These are phyloP conservation scores for Vollenhovia emeryi DNA, from an alignment of 1,140 invertebrate species.

Conservation along the genomic window DNA sequence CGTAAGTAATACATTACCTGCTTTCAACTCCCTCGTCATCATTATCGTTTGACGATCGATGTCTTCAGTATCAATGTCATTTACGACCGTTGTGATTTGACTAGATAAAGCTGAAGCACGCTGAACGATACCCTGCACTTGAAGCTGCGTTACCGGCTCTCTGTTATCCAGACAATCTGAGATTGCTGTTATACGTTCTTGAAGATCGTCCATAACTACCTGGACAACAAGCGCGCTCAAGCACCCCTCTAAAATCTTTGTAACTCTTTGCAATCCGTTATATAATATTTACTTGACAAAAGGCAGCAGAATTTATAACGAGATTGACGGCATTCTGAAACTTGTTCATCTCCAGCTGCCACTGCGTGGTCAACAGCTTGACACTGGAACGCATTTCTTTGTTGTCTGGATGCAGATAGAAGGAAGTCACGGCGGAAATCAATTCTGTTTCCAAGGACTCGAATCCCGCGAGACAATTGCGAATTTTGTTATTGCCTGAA, in stretches of 20 bases:
- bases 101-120: slow-evolving; percentile 78
- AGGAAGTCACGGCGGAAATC: slow-evolving; percentile 86
- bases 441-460: slow-evolving; percentile 89
- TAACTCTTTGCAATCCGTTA: background rate
- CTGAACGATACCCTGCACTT: slow-evolving; percentile 80
- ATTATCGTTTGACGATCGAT: slow-evolving; percentile 81
- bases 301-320: slow-evolving; percentile 89
- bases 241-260: background rate
- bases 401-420: slow-evolving; percentile 82
- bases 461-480: slow-evolving; percentile 88
- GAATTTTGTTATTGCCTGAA: slow-evolving; percentile 87
- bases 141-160: slow-evolving; percentile 75
- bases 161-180: slow-evolving; percentile 79
- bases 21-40: slow-evolving; percentile 82
- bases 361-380: slow-evolving; percentile 85
- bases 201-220: slow-evolving; percentile 82
- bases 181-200: slow-evolving; percentile 77
- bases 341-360: slow-evolving; percentile 86
- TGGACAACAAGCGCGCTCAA: slow-evolving; percentile 48
- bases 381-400: slow-evolving; percentile 82
- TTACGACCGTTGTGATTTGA: slow-evolving; percentile 79
- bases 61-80: slow-evolving; percentile 82
- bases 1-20: slow-evolving; percentile 71
- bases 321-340: slow-evolving; percentile 87
- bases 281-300: slow-evolving; percentile 87